A percentile compares a stretch with the other conserved stretches of the same genome.
Evolutionary conservation across 2,797 vertebrate species (phyloP).

Genomic region (Coendou prehensilis): DNA sequence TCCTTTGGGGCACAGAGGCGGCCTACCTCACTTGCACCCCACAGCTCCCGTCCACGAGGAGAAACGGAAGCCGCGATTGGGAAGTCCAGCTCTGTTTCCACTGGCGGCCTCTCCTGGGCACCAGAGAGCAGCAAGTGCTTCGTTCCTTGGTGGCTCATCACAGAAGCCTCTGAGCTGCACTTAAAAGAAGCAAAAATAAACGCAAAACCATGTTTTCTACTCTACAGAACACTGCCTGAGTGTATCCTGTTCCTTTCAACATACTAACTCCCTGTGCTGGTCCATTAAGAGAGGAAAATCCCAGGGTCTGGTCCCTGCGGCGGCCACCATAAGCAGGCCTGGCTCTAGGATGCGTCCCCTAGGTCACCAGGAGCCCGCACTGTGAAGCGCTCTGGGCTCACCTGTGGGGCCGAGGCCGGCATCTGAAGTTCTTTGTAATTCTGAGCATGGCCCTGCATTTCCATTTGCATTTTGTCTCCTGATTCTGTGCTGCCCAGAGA

Average conservation of each 20-base stretch:
- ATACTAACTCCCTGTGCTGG: conserved; percentile 51
- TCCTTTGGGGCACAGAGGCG: too few species aligned
- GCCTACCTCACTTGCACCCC: background rate
- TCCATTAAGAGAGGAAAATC: background rate
- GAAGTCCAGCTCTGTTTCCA: conserved; percentile 34
- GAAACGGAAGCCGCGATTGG: conserved; percentile 26
- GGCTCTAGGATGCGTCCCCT: accelerated
- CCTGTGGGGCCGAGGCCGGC: accelerated
- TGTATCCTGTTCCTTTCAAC: conserved; percentile 73
- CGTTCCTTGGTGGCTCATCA: conserved; percentile 58
- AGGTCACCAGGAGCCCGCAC: background rate
- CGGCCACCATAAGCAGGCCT: accelerated
- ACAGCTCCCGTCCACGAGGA: conserved; percentile 6
- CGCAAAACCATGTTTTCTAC: conserved; percentile 71
- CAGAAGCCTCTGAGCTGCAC: conserved; percentile 46
- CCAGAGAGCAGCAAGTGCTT: background rate
- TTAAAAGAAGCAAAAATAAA: conserved; percentile 82
- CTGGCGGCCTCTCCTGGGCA: conserved; percentile 47
- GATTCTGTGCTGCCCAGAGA: background rate
- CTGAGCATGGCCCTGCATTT: background rate
- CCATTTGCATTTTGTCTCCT: background rate
- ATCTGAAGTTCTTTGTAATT: background rate
- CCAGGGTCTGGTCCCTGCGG: background rate
- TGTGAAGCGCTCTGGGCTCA: too few species aligned
- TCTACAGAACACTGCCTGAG: conserved; percentile 66